Evolutionary conservation across 2,888 invertebrate genomes (phyloP), one percentile per base, ranked within the genome.

Genomic region (Ellobium chinense): DNA sequence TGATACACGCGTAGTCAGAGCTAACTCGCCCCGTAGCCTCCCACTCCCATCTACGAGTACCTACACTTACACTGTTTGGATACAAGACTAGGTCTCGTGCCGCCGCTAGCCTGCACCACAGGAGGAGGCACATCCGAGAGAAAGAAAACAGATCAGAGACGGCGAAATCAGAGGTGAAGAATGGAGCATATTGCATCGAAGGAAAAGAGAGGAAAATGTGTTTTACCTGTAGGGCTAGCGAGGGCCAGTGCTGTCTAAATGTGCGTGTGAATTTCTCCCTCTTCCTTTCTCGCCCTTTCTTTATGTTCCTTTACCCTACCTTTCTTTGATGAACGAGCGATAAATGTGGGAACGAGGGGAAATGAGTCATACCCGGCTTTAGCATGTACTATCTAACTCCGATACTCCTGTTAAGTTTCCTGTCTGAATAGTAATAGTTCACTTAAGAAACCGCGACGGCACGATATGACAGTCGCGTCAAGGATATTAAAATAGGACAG

Each of bases 221-320:
- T 58, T 58, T 58, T 58, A 58, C 58, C 58, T 58, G 58, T 58
- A n/a, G 24, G 58, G 58, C 58, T 58, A 58, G 58, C 58, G 18
- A 58, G 58, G 58, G 21, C 58, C 7, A n/a, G 7, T n/a, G 4
- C 12, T 58, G 58, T 14, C 7, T 58, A n/a, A 18, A 7, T 46
- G 46, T 46, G 18, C 18, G 46, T 46, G 46, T 18, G 46, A 46
- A 46, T 12, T 7, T 60, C n/a, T 60, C 62, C 9, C 62, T 7
- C 36, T 62, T 7, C 24, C n/a, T 24, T n/a, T n/a, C 62, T 9
- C 62, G 27, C n/a, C 62, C 62, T 9, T 24, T 62, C 5, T 21
- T n/a, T 24, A 21, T 62, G 7, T 24, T n/a, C n/a, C 9, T 18
- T 29, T 29, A 29, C 29, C 29, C 31, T 12, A 18, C 29, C 65